Evolutionary conservation across 2,888 invertebrate species (phyloP), one percentile per base, ranked within the genome.

Genomic region (Cataglyphis cursor): DNA sequence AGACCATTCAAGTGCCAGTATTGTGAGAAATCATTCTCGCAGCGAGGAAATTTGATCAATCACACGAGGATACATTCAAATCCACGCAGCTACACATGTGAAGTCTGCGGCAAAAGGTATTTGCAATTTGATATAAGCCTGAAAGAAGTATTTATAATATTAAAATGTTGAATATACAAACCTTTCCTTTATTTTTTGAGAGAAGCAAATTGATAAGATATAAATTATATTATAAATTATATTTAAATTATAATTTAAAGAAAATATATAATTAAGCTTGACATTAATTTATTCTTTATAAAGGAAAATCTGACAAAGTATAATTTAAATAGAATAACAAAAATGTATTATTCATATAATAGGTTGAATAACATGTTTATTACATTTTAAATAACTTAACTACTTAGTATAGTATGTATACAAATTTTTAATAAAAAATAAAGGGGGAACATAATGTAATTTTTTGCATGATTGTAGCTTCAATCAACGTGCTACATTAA

Each of bases 1-100:
- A 95, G 96, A 15, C 96, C 96, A 0, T 96, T 95, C 84, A 95
- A 95, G 9, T 96, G 96, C 83, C 95, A 96, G 62, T 93, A 96
- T 9, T 96, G 96, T 84, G 93, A 95, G 0, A 96, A 96, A 85
- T 95, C 96, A 0, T 96, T 96, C 84, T 94, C 94, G 0, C 95
- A 95, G 64, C 93, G 94, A 75, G 95, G 94, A 0, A 95, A 95
- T 84, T 84, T 95, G 0, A 76, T 94, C 4, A 94, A 93, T 80
- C 95, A 95, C 66, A 82, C 88, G 28, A 92, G 92, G 70, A 93
- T 94, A 66, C 95, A 95, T 72, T 92, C 92, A 3, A 94, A 95
- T 88, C 94, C 94, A 0, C 86, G 95, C 6, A 93, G 92, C 64
- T 93, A 94, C 31, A 93, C 93, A 0, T 95, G 94, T 74, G 94